Conservation (phyloP, 2,113 vertebrate species). For the Peromyscus polionotus region DNA sequence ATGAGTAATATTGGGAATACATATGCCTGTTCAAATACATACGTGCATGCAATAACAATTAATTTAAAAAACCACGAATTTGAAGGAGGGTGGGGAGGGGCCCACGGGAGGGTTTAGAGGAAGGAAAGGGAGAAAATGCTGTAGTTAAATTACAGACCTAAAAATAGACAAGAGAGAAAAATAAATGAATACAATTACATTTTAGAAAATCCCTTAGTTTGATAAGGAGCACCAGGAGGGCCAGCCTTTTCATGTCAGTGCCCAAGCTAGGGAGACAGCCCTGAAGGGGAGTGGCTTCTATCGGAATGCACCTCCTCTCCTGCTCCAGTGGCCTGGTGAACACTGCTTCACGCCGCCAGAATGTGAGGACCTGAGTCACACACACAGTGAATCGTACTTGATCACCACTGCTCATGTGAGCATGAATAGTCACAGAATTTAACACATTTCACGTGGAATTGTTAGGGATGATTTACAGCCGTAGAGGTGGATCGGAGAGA, state of each 20-base stretch:
- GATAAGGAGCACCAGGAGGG: background rate
- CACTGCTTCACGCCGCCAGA: background rate
- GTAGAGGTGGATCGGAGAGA: background rate
- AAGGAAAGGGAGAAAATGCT: background rate
- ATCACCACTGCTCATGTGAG: background rate
- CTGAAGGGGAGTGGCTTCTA: background rate
- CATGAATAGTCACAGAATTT: background rate
- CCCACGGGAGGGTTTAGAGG: background rate
- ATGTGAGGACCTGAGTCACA: background rate
- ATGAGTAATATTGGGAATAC: background rate
- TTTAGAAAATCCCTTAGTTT: background rate
- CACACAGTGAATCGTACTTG: background rate
- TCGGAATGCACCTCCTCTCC: background rate
- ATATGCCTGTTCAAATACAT: background rate
- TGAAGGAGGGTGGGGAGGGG: background rate
- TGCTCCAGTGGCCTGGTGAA: background rate
- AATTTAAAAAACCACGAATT: background rate
- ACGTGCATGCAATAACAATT: background rate
- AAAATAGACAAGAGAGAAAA: background rate
- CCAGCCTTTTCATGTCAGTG: background rate
- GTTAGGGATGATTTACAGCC: background rate
- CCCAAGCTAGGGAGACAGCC: accelerated
- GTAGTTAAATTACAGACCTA: background rate
- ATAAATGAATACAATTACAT: background rate
- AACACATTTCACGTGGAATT: background rate